Evolutionary conservation across 2,888 invertebrate species (phyloP), one percentile per base, ranked within the genome.

Genomic region (Esperia sulphurella): DNA sequence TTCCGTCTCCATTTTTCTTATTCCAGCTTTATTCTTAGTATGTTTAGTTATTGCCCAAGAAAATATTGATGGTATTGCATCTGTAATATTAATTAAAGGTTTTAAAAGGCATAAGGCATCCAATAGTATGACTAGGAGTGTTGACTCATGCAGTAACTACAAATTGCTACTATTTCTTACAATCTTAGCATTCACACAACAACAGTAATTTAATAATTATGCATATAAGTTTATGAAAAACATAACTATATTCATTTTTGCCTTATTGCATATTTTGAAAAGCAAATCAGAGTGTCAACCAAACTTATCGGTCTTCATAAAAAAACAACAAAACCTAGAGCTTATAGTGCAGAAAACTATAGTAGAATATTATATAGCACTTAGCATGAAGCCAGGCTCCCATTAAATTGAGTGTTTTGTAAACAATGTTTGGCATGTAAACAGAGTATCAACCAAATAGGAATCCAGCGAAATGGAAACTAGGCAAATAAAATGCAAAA

Each of bases 51-150:
- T 65, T 48, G 62, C 76, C 93, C 93, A 94, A 3, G 92, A 89
- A 78, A 95, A 95, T 48, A 95, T 93, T 51, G 94, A 93, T 7
- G 95, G 95, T 43, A 94, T 86, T 7, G 94, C 93, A 57, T 93
- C 94, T 90, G 67, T 46, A 79, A 80, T 46, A 9, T 37, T 21
- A 21, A 21, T 21, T 21, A 21, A 5, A 21, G 21, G 2, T 21
- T 21, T 21, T 21, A 21, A 10, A 9, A 31, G 30, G 31, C 8
- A 31, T 9, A 37, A 29, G n/a, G 7, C 3, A 43, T n/a, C n/a
- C n/a, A n/a, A n/a, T n/a, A n/a, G n/a, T n/a, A n/a, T 43, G n/a
- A n/a, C 4, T 14, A 43, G 3, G 7, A 14, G 31, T 21, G 30
- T 21, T 29, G 13, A n/a, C n/a, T 48, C 51, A 55, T 51, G 51